Base-by-base conservation (phyloP, 2,113 vertebrate species). In the Siniperca knerii region DNA sequence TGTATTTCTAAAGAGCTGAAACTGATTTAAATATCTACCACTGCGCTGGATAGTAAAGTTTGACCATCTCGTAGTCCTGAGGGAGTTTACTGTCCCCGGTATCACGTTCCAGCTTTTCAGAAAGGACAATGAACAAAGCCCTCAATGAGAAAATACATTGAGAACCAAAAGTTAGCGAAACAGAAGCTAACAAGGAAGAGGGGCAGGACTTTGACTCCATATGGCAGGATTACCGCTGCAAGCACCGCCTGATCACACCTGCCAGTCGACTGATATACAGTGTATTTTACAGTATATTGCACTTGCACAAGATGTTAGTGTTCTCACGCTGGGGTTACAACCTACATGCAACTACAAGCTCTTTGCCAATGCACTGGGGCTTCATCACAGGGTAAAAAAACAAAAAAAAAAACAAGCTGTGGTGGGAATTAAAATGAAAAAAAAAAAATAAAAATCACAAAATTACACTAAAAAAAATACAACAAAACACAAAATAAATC, bases 261-360 rank as follows among this genome's bases (percentile, higher is more conserved):
- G 82, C 88, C 84, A n/a, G 15, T 33, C 44, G 21, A 71, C 88
- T 77, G 73, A 79, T 82, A 61, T 90, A 77, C 92, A 94, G 92
- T 92, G 92, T 92, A 82, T 78, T 52, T 89, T 88, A 93, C 90
- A 93, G 89, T 92, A 84, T 94, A 95, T 94, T 95, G 94, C 93
- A 92, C 91, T 93, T 92, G 85, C 80, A 92, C 90, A 82, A 85
- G 85, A 86, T 93, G 88, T 90, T 92, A 91, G 93, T 89, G 88
- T 92, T 90, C 81, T 92, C 85, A 86, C 85, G 83, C 92, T 64
- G 92, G 86, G 84, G 76, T 87, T 84, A 91, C 87, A 81, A 83
- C 79, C 84, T 29, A 29, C 29, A 29, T 29, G 29, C 29, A 29
- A 80, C 87, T 50, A 86, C 68, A 42, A 85, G 85, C 79, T 86